Evolutionary conservation across 2,888 invertebrate genomes (phyloP).

Genomic region (Argyra leucocephala): DNA sequence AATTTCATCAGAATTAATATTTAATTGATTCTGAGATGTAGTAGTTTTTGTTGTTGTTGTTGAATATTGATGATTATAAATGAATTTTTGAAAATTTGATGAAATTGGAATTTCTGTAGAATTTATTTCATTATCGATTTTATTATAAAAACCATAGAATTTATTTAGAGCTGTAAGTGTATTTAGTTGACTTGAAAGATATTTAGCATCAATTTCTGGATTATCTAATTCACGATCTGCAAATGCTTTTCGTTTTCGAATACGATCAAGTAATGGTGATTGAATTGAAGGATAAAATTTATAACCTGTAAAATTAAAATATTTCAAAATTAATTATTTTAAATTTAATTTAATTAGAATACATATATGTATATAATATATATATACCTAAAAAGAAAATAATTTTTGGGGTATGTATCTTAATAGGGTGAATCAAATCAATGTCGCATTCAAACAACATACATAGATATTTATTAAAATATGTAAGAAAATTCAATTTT

Average conservation of each 20-base stretch:
- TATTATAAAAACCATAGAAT: slow-evolving; percentile 10
- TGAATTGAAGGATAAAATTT: slow-evolving; percentile 36
- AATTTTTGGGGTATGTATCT: too few relatives aligned
- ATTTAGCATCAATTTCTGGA: slow-evolving; percentile 35
- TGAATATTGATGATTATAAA: neutral
- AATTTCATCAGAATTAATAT: neutral
- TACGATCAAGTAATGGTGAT: slow-evolving; percentile 39
- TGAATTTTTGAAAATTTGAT: neutral
- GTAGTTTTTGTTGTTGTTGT: neutral
- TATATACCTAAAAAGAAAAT: too few relatives aligned
- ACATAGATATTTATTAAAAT: too few relatives aligned
- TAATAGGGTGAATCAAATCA: too few relatives aligned
- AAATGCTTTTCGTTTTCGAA: slow-evolving; percentile 46
- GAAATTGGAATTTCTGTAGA: neutral
- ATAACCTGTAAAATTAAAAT: slow-evolving; percentile 32
- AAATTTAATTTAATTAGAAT: too few relatives aligned
- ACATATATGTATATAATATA: too few relatives aligned
- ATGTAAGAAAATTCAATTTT: too few relatives aligned
- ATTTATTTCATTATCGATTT: neutral
- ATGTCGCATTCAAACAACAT: too few relatives aligned
- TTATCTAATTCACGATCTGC: slow-evolving; percentile 44
- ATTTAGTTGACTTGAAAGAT: slow-evolving; percentile 26
- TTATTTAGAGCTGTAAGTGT: slow-evolving; percentile 15
- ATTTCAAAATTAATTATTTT: too few relatives aligned
- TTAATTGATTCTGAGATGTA: neutral